Conservation (phyloP, 2,888 invertebrate genomes). For the Chalcosyrphus nemorum region DNA sequence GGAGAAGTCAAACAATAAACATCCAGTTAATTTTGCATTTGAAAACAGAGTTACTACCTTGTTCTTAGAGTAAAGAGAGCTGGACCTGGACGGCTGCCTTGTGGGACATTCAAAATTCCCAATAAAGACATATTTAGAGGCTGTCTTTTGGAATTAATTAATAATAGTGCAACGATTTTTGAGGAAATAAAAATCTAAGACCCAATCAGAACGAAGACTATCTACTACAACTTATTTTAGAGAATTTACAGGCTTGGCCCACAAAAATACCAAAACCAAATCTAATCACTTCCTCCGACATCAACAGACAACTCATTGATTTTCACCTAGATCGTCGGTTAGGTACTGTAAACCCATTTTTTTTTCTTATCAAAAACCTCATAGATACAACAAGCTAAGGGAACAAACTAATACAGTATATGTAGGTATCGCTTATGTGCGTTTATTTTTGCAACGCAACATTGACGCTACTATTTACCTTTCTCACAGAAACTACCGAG, state of each 20-base stretch:
- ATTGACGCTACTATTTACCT: slow-evolving; percentile 8
- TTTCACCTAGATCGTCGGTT: not conserved
- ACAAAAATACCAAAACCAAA: not conserved
- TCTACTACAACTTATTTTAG: not conserved
- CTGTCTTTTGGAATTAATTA: no score
- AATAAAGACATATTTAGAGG: no score
- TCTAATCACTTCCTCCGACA: not conserved
- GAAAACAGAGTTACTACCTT: no score
- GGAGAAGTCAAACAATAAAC: no score
- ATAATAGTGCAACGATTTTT: no score
- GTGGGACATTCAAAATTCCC: no score
- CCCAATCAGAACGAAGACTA: no score
- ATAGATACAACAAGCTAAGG: no score
- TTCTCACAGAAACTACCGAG: slow-evolving; percentile 19
- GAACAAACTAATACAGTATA: not conserved
- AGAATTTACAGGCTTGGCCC: not conserved
- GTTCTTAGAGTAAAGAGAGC: no score
- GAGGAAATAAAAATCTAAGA: no score
- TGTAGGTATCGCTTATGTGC: not conserved
- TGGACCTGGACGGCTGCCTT: no score
- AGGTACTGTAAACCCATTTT: not conserved
- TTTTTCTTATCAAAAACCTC: not conserved
- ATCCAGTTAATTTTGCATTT: no score
- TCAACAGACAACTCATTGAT: not conserved
- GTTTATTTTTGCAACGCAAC: slow-evolving; percentile 5